phyloP scores from a whole-genome alignment of 1,140 invertebrate species.

The Chlorops oryzae region DNA sequence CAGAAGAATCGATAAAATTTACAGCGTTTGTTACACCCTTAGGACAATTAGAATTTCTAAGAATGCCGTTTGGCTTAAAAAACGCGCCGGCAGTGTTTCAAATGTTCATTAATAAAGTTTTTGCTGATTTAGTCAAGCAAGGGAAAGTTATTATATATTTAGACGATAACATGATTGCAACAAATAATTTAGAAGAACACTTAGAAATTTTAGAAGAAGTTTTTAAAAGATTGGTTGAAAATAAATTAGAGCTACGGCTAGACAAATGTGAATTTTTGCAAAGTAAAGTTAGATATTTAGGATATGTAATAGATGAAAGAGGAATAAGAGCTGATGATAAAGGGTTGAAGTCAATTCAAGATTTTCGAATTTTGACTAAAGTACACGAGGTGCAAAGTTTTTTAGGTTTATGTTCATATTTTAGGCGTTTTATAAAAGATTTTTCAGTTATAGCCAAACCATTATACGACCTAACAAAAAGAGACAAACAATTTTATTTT shows the following conservation, averaged over 20 bases:
- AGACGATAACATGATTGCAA: conserved; percentile 2
- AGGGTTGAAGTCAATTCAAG: conserved; percentile 28
- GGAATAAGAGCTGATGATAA: too few species aligned
- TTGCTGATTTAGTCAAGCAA: conserved; percentile 20
- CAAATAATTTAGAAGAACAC: not conserved
- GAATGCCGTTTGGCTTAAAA: too few species aligned
- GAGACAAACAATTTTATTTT: conserved; percentile 9
- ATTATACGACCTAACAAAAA: too few species aligned
- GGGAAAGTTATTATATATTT: conserved; percentile 2
- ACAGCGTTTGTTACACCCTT: too few species aligned
- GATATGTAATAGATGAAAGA: conserved; percentile 30
- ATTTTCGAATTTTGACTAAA: conserved; percentile 22
- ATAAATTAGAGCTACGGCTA: conserved; percentile 39
- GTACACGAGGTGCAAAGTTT: conserved; percentile 35
- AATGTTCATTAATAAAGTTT: conserved; percentile 38
- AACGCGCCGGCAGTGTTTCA: conserved; percentile 34
- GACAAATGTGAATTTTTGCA: conserved; percentile 38
- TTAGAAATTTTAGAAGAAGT: conserved; percentile 18
- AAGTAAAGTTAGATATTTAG: conserved; percentile 34
- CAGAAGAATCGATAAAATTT: not conserved
- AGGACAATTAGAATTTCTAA: too few species aligned
- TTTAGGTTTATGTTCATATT: conserved; percentile 36
- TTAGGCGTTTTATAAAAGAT: too few species aligned
- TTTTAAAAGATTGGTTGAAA: conserved; percentile 22
- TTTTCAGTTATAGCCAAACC: too few species aligned